Evolutionary conservation across 2,113 vertebrate genomes (phyloP), one percentile per base, ranked within the genome.

Genomic region (Eptatretus burgeri): DNA sequence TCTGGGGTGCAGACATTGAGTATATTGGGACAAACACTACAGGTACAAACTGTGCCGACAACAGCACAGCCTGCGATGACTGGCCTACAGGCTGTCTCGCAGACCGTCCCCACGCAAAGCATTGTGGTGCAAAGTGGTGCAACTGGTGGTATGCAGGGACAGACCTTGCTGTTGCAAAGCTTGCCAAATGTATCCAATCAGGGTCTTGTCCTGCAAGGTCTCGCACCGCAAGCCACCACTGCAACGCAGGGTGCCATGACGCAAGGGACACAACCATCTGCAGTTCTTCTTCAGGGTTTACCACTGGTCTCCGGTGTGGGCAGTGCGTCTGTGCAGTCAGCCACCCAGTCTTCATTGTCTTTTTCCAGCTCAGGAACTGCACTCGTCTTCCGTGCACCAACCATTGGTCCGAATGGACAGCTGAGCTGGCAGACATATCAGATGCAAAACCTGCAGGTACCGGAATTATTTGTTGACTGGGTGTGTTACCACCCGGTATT

Each of bases 341-440:
- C 56, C 56, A 17, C 56, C n/a, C 56, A 17, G 56, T 13, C 56
- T 60, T n/a, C 56, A 12, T 20, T 11, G 56, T 60, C 56, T n/a
- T 41, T 41, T 41, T 41, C 56, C n/a, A 60, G 56, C n/a, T 13
- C 81, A 63, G 13, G 51, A 52, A 5, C 78, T 93, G 75, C 95
- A 96, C 74, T 87, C 91, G 20, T 89, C 74, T 81, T 98, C 77
- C 91, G 94, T 78, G 89, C 91, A 69, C 91, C 95, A 76, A 98
- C 89, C 19, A 85, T 98, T 74, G 84, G 85, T 49, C 81, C 89
- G 51, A 87, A 87, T 64, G 91, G 91, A 71, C 88, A 98, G 76
- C 91, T 98, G 76, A 89, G 91, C 71, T 98, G 91, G 91, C 91
- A 98, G 71, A 98, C 91, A 52, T 95, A 95, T 78, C 91, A 98